Evolutionary conservation across 2,797 vertebrate genomes (phyloP).

Genomic region (Cirrhinus mrigala): DNA sequence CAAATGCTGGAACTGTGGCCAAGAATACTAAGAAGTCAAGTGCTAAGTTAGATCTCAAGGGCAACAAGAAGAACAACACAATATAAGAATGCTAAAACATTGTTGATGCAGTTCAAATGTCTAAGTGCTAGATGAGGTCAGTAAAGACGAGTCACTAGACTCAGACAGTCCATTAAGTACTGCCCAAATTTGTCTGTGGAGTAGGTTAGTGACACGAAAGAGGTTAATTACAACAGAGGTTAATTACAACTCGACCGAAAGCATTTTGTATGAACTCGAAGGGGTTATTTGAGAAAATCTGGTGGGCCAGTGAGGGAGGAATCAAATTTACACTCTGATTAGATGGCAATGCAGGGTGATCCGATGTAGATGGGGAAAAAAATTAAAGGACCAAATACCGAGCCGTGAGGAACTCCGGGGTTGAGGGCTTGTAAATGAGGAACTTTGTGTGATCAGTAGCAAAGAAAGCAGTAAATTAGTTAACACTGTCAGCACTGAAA

Average conservation of each 20-base stretch:
- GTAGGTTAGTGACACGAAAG: conserved; percentile 35
- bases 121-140: conserved; percentile 37
- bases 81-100: conserved; percentile 18
- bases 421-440: background rate
- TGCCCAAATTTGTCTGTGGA: conserved; percentile 23
- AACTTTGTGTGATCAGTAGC: background rate
- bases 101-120: background rate
- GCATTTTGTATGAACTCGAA: conserved; percentile 28
- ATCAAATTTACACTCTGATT: conserved; percentile 14
- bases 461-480: background rate
- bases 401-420: background rate
- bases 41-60: conserved; percentile 15
- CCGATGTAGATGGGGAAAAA: background rate
- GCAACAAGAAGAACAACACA: conserved; percentile 12
- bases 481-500: background rate
- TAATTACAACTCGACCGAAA: conserved; percentile 16
- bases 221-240: conserved; percentile 44
- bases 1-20: background rate
- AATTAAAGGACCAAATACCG: background rate
- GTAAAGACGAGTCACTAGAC: conserved; percentile 16
- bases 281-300: conserved; percentile 8
- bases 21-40: background rate
- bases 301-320: conserved; percentile 3
- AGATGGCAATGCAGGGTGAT: background rate
- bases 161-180: conserved; percentile 41